Conservation (phyloP, 2,888 invertebrate species). For the Scaptomyza caliginosa region DNA sequence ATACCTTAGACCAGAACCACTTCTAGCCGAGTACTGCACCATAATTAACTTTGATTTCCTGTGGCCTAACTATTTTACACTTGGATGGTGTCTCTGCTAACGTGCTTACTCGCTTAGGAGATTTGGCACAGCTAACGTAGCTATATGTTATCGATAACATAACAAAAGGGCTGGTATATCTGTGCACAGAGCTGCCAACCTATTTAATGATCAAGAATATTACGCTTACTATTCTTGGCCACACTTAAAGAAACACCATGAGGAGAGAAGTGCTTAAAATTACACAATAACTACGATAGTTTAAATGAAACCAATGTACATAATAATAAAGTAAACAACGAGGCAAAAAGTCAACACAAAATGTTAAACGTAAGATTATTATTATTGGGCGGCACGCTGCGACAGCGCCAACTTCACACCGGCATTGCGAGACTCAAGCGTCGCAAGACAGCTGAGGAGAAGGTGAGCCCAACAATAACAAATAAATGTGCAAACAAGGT, state of each 20-base stretch:
- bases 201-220: neutral
- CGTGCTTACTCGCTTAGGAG: neutral
- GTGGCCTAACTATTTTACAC: neutral
- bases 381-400: slow-evolving; percentile 21
- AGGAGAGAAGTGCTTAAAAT: slow-evolving; percentile 22
- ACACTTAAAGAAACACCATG: slow-evolving; percentile 14
- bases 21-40: neutral
- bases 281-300: slow-evolving; percentile 41
- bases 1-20: neutral
- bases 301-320: slow-evolving; percentile 15
- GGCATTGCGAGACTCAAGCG: slow-evolving; percentile 85
- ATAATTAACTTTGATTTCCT: neutral
- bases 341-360: neutral
- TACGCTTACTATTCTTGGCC: neutral
- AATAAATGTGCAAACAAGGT: slow-evolving; percentile 7
- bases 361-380: slow-evolving; percentile 49
- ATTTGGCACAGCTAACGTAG: neutral
- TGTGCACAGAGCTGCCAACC: neutral
- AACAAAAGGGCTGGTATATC: neutral
- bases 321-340: neutral
- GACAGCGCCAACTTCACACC: slow-evolving; percentile 50
- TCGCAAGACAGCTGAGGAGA: slow-evolving; percentile 87
- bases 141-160: neutral
- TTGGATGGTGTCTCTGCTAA: neutral
- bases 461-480: slow-evolving; percentile 83